Evolutionary conservation across 2,888 invertebrate genomes (phyloP), one percentile per base, ranked within the genome.

Genomic region (Papilio elwesi): DNA sequence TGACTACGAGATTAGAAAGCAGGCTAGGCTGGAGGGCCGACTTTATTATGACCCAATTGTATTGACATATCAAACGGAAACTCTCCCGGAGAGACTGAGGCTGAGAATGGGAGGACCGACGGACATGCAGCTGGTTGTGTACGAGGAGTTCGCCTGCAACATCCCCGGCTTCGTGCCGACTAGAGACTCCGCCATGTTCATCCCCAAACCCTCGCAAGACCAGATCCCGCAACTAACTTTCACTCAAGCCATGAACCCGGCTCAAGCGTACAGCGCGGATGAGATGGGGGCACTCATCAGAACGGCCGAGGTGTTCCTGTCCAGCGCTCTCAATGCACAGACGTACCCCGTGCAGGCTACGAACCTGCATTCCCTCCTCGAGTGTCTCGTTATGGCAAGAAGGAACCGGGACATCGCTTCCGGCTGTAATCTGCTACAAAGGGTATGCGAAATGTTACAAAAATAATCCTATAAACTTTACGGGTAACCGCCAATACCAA

Each of bases 101-200:
- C 94, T 98, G 16, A 98, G 98, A 89, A 96, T 97, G 16, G 97
- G 98, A 0, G 96, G 97, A 8, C 96, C 97, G 0, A 96, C 96
- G 0, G 95, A 96, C 2, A 95, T 96, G 75, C 98, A 99, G 87
- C 97, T 98, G 90, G 96, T 97, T 0, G 99, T 99, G 0, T 99
- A 99, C 87, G 99, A 99, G 85, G 99, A 99, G 89, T 99, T 99
- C 89, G 98, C 98, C 0, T 95, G 98, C 77, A 98, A 98, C 88
- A 98, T 99, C 79, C 99, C 99, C 6, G 99, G 99, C 2, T 99
- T 99, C 87, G 95, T 98, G 83, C 97, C 98, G 0, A 95, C 97
- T 73, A 95, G 98, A 26, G 98, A 98, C 78, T 95, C 96, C 51
- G 95, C 96, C 0, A 89, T 97, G 74, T 96, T 97, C 81, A 95